Percentiles rank a stretch among this genome's conserved stretches.
phyloP scores from a whole-genome alignment of 2,797 vertebrate genomes.

The Fistularia commersonii region DNA sequence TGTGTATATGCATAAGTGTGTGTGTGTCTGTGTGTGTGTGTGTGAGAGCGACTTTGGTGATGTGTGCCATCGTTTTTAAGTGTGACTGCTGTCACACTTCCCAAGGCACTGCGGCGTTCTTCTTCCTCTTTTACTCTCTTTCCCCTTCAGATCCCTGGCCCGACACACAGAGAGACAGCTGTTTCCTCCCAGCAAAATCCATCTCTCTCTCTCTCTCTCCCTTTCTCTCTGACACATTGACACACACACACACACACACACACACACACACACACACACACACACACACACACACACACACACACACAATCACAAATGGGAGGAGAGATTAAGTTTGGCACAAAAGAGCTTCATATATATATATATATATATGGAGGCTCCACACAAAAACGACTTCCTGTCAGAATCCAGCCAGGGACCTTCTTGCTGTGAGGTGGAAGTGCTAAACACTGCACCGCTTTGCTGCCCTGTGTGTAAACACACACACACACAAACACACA shows the following conservation, averaged over 20 bases:
- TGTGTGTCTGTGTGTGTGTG: conserved; percentile 3
- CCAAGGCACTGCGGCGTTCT: conserved; percentile 34
- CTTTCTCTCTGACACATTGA: conserved; percentile 10
- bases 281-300: conserved; percentile 9
- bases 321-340: conserved; percentile 7
- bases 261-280: not conserved
- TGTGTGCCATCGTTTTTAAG: conserved; percentile 26
- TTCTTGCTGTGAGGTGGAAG: too few species aligned
- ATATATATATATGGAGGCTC: conserved; percentile 8
- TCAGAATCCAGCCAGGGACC: too few species aligned
- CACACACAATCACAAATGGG: not conserved
- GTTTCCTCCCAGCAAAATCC: conserved; percentile 56
- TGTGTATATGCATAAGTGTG: conserved; percentile 6
- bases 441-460: too few species aligned
- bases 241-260: conserved; percentile 13
- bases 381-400: too few species aligned
- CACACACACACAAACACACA: too few species aligned
- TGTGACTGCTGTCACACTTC: conserved; percentile 42
- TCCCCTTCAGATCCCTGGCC: conserved; percentile 43
- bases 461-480: too few species aligned
- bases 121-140: conserved; percentile 37
- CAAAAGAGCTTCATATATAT: not conserved
- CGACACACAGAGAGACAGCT: conserved; percentile 62
- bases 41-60: conserved; percentile 7
- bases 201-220: conserved; percentile 8